These are phyloP conservation scores for Oeneis ivallda DNA, from an alignment of 2,888 invertebrate species.

Conservation along the genomic window DNA sequence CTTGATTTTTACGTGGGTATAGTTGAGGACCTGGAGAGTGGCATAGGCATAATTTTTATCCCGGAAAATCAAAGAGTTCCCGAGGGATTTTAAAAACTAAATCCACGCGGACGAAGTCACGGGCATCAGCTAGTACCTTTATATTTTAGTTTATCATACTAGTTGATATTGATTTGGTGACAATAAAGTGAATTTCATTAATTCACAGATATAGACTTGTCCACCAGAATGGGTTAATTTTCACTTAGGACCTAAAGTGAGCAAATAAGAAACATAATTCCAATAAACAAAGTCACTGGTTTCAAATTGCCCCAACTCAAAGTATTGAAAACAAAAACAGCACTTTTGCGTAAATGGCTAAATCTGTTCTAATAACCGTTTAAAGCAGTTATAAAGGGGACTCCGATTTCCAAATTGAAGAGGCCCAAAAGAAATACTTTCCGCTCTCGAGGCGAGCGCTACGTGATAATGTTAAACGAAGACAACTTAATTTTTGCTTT, in stretches of 20 bases:
- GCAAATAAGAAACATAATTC: background rate
- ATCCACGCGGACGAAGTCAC: no score
- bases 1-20: no score
- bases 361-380: conserved; percentile 26
- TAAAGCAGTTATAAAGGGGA: conserved; percentile 22
- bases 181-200: no score
- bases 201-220: no score
- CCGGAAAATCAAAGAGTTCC: no score
- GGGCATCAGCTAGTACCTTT: no score
- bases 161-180: no score
- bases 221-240: no score
- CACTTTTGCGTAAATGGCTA: conserved; percentile 11
- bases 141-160: no score
- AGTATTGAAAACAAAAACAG: conserved; percentile 18
- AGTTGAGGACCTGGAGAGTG: no score
- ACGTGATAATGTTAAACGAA: conserved; percentile 41
- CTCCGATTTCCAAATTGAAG: conserved; percentile 28
- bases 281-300: background rate
- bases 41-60: no score
- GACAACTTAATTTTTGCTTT: conserved; percentile 43
- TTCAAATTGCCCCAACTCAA: background rate
- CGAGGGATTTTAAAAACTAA: no score
- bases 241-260: background rate
- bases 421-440: conserved; percentile 21
- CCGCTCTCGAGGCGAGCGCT: conserved; percentile 17